Evolutionary conservation across 2,888 invertebrate species (phyloP), one percentile per base, ranked within the genome.

Genomic region (Camponotus fellah): DNA sequence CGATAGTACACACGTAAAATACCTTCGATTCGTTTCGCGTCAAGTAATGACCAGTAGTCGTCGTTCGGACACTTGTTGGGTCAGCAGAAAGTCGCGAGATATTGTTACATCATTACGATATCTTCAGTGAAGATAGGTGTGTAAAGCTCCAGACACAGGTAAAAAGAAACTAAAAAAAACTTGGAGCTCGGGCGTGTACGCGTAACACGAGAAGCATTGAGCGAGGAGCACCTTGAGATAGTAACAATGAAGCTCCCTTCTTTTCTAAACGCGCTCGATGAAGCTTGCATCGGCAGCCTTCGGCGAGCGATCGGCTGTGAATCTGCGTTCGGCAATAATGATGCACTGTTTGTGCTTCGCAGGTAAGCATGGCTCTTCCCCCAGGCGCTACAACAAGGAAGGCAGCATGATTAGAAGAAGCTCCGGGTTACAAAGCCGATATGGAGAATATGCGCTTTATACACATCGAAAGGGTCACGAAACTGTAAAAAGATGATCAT

Each of bases 321-420:
- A 91, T 91, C 89, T 88, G 89, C 89, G 84, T 89, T 90, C 90
- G 86, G 74, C 90, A 91, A 92, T 93, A 93, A 93, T 91, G 92
- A 93, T 91, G 91, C 89, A 90, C 89, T 88, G 88, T 91, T 87
- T 87, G 86, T 85, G 87, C 87, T 87, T 81, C 85, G 32, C 76
- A 60, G 62, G 14, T 58, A 60, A 66, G 74, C 82, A 53, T 69
- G 46, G 53, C 66, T 49, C 21, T 66, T 53, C 26, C 76, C 37
- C 12, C 64, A n/a, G n/a, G 62, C 62, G 75, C 9, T 72, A 21
- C 72, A 64, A 40, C 43, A 14, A 17, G 37, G 56, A 21, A 58
- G 34, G 26, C 8, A 65, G 43, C 21, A 43, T 10, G n/a, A 37
- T 12, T 81, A 53, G 14, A 65, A 81, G 60, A 53, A 62, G 49